Conservation (phyloP, 1,140 invertebrate species). For the Drosophila mayri region DNA sequence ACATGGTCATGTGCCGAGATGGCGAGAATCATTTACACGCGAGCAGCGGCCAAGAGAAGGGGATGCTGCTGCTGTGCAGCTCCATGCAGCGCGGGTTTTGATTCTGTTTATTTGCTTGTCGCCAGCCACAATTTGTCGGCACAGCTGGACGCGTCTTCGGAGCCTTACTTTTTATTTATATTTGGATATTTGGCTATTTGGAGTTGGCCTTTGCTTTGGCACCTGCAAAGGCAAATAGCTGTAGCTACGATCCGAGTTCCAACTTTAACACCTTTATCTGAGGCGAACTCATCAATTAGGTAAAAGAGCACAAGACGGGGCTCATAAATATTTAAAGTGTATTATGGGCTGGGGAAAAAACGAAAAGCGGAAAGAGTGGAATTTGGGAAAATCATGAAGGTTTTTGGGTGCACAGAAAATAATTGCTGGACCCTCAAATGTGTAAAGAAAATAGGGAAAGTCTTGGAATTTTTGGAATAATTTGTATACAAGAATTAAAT, state of each 20-base stretch:
- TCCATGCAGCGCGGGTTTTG: conserved; percentile 61
- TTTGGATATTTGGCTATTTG: conserved; percentile 11
- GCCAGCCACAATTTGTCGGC: conserved; percentile 79
- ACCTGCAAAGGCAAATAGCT: conserved; percentile 58
- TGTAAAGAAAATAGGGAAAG: background rate
- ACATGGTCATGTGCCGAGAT: conserved; percentile 61
- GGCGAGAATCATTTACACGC: conserved; percentile 80
- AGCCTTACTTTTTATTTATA: conserved; percentile 7
- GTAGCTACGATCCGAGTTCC: conserved; percentile 5
- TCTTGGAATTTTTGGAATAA: background rate
- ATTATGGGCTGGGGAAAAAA: conserved; percentile 16
- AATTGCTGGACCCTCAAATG: background rate
- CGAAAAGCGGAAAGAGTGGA: conserved; percentile 20
- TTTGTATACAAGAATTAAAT: background rate
- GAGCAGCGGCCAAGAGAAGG: conserved; percentile 37
- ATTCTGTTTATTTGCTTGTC: conserved; percentile 83
- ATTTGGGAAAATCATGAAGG: conserved; percentile 38
- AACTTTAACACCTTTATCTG: conserved; percentile 61
- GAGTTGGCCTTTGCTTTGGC: conserved; percentile 47
- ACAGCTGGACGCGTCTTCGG: conserved; percentile 70
- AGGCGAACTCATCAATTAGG: conserved; percentile 73
- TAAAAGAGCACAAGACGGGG: conserved; percentile 57
- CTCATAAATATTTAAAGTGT: conserved; percentile 80
- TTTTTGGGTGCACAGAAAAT: background rate
- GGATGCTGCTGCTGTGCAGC: conserved; percentile 4